phyloP scores from a whole-genome alignment of 2,113 vertebrate genomes.

The Antechinus flavipes region DNA sequence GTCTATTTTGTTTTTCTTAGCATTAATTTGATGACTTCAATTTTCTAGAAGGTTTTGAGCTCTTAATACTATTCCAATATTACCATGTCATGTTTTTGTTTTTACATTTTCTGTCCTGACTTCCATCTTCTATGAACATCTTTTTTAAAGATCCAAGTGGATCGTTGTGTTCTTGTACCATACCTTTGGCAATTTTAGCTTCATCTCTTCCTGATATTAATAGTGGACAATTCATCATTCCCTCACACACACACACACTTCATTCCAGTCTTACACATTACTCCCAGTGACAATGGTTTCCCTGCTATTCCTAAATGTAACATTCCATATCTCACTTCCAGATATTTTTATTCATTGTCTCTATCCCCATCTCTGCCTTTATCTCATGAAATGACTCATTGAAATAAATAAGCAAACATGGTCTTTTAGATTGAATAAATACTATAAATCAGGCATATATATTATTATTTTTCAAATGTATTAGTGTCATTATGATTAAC shows the following conservation, averaged over 20 bases:
- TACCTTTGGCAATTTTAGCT: neutral
- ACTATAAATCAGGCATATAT: neutral
- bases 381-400: neutral
- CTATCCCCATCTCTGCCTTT: no score
- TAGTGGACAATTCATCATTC: neutral
- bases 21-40: neutral
- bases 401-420: neutral
- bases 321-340: no score
- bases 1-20: neutral
- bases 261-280: no score
- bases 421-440: neutral
- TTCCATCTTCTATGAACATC: neutral
- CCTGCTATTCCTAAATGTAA: no score
- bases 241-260: no score
- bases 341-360: no score
- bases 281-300: no score
- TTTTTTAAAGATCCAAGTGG: neutral
- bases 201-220: neutral
- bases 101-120: neutral
- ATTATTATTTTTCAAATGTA: neutral
- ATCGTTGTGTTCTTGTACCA: neutral
- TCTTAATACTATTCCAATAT: neutral
- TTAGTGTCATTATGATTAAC: neutral
- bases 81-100: neutral
- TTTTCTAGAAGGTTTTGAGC: neutral